phyloP scores from a whole-genome alignment of 2,888 invertebrate genomes.

The Cacoxenus indagator region DNA sequence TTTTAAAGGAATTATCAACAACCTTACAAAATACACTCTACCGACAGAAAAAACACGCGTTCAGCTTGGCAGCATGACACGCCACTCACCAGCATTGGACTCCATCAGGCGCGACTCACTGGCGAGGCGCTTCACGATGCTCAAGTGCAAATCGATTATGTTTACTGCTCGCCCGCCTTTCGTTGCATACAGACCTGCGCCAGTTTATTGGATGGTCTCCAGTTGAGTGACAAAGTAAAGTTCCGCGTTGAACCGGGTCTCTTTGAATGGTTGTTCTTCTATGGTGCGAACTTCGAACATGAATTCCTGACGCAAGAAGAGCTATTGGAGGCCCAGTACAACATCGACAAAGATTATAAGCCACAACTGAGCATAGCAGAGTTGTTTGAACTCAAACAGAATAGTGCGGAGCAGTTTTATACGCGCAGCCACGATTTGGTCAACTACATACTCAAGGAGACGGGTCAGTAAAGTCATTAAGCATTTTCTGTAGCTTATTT shows the following conservation, averaged over 20 bases:
- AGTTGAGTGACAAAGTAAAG: conserved; percentile 74
- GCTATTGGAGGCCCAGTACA: conserved; percentile 80
- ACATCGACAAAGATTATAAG: conserved; percentile 80
- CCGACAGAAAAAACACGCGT: not conserved
- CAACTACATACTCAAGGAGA: conserved; percentile 73
- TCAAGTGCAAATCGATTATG: conserved; percentile 78
- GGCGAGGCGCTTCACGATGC: conserved; percentile 87
- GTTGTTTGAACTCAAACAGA: conserved; percentile 72
- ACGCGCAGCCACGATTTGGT: conserved; percentile 75
- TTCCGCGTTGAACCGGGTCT: conserved; percentile 90
- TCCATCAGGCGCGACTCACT: conserved; percentile 84
- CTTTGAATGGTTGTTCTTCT: conserved; percentile 96
- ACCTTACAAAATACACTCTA: not conserved
- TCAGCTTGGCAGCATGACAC: conserved; percentile 83
- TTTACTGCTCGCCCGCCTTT: conserved; percentile 90
- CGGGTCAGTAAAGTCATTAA: conserved; percentile 62
- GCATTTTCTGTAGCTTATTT: not conserved
- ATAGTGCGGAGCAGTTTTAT: conserved; percentile 79
- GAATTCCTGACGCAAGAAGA: conserved; percentile 84
- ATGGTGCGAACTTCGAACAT: conserved; percentile 79
- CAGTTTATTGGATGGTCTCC: conserved; percentile 75
- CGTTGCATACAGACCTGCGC: conserved; percentile 92
- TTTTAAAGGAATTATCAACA: not conserved
- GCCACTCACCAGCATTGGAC: conserved; percentile 91
- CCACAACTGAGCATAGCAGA: conserved; percentile 74